A percentile compares a stretch with the other conserved stretches of the same genome.
phyloP scores from a whole-genome alignment of 2,888 invertebrate genomes.

The Heterodera filipjevi region DNA sequence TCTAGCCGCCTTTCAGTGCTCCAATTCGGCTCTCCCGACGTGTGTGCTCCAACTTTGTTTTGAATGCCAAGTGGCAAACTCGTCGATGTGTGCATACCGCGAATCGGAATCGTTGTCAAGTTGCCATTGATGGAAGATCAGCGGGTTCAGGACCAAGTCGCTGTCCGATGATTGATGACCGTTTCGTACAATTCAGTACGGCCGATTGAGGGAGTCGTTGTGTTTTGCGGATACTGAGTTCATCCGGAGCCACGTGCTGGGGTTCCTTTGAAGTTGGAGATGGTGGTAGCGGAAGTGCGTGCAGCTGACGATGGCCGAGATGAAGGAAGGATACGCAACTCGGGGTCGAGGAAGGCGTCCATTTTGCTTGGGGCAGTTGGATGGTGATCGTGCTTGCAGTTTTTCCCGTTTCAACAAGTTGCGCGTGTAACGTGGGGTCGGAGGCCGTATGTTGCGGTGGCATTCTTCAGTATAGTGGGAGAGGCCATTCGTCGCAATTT shows the following conservation, averaged over 20 bases:
- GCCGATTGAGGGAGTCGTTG: not conserved
- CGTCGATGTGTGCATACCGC: not conserved
- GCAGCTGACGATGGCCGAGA: not conserved
- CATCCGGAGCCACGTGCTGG: not conserved
- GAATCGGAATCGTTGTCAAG: not conserved
- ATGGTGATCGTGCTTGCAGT: not conserved
- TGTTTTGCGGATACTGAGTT: not conserved
- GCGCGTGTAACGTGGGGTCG: not conserved
- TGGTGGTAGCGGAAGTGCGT: not conserved
- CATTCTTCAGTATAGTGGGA: not conserved
- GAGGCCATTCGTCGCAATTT: not conserved
- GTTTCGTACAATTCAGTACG: not conserved
- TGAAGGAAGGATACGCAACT: not conserved
- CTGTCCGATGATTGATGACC: not conserved
- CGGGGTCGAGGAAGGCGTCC: constrained; percentile 6
- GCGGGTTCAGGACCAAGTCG: not conserved
- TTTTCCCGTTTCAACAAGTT: not conserved
- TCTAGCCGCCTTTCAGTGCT: not conserved
- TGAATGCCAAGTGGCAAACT: not conserved
- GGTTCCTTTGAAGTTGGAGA: not conserved
- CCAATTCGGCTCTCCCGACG: not conserved
- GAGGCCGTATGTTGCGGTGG: not conserved
- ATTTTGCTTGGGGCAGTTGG: not conserved
- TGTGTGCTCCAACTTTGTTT: not conserved
- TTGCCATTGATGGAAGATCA: constrained; percentile 11